phyloP scores from a whole-genome alignment of 2,113 vertebrate species.

The Egretta garzetta region DNA sequence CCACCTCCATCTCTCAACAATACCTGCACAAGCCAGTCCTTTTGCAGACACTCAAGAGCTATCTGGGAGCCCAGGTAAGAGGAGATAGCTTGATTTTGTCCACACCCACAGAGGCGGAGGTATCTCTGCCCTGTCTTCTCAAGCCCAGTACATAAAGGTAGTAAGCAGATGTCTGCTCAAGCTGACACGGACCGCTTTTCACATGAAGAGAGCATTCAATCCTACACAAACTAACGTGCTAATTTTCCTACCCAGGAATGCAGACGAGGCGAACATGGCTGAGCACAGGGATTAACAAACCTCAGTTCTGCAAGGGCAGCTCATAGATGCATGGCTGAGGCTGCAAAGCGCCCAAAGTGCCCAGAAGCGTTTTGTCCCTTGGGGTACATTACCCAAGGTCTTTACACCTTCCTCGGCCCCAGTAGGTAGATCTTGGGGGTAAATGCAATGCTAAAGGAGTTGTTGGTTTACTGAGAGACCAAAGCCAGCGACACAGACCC shows the following conservation, averaged over 20 bases:
- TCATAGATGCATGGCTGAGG: not conserved
- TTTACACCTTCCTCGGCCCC: not conserved
- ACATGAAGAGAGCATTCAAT: not conserved
- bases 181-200: not conserved
- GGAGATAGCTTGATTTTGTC: not conserved
- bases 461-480: constrained; percentile 3
- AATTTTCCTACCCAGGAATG: not conserved
- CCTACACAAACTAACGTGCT: not conserved
- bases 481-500: constrained; percentile 22
- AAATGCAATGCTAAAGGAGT: constrained; percentile 1
- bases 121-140: not conserved
- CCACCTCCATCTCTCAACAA: not conserved
- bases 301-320: not conserved
- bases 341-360: not conserved
- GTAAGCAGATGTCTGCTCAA: not conserved
- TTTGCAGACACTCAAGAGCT: not conserved
- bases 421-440: not conserved
- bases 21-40: not conserved
- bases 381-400: not conserved
- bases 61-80: not conserved
- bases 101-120: not conserved
- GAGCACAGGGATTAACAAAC: constrained; percentile 14
- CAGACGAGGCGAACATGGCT: not conserved
- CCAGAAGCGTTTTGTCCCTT: not conserved
- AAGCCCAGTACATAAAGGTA: not conserved